These are phyloP conservation scores for Balaeniceps rex DNA, from an alignment of 2,113 vertebrate genomes.

Conservation along the genomic window DNA sequence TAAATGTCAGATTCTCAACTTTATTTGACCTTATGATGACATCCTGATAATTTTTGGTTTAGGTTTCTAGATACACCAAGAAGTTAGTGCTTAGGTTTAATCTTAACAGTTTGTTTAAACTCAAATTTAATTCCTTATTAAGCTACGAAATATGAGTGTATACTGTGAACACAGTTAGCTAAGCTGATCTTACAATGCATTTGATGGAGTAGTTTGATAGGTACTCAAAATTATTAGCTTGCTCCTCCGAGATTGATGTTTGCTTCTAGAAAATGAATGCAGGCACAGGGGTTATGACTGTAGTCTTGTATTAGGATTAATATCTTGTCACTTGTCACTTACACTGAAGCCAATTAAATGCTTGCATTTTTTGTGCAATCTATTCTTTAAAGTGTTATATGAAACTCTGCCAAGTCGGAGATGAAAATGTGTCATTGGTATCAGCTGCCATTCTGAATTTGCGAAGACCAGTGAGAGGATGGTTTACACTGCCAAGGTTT, in stretches of 20 bases:
- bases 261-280: not conserved
- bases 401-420: not conserved
- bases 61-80: not conserved
- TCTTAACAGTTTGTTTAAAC: not conserved
- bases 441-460: not conserved
- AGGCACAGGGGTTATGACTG: not conserved
- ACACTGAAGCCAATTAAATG: not conserved
- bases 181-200: not conserved
- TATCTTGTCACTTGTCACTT: not conserved
- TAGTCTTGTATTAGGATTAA: not conserved
- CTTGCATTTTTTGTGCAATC: not conserved
- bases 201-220: not conserved
- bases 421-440: not conserved
- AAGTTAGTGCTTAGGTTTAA: not conserved
- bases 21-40: not conserved
- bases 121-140: not conserved
- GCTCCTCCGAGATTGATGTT: not conserved
- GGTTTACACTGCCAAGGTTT: not conserved
- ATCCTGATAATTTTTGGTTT: not conserved
- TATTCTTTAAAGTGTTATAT: not conserved
- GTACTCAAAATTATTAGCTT: not conserved
- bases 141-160: not conserved
- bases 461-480: accelerated
- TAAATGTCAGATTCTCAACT: not conserved
- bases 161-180: not conserved